Conservation (phyloP, 2,113 vertebrate genomes). For the Barnardius zonarius region DNA sequence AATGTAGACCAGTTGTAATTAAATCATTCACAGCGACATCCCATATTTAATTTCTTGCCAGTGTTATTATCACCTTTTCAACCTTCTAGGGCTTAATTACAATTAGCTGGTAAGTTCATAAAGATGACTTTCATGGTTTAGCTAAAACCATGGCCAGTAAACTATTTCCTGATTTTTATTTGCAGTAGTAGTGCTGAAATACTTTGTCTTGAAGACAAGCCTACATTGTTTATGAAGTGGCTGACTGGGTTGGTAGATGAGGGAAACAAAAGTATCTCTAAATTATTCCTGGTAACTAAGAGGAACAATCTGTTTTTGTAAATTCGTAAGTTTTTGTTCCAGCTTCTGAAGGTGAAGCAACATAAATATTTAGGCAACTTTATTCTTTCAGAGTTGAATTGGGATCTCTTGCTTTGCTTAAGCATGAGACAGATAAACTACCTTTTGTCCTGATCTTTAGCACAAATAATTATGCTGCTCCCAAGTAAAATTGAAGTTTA, state of each 20-base stretch:
- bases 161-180: not conserved
- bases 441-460: not conserved
- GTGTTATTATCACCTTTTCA: not conserved
- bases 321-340: not conserved
- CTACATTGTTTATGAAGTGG: not conserved
- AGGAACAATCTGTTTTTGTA: not conserved
- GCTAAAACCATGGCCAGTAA: not conserved
- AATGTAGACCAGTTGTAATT: not conserved
- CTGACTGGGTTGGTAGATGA: not conserved
- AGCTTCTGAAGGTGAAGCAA: not conserved
- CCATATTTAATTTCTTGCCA: not conserved
- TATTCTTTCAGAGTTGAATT: not conserved
- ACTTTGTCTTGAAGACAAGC: not conserved
- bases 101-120: not conserved
- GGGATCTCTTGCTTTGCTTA: not conserved
- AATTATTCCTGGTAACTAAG: not conserved
- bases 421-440: not conserved
- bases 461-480: not conserved
- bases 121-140: not conserved
- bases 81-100: not conserved
- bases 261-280: not conserved
- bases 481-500: not conserved
- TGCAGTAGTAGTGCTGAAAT: not conserved
- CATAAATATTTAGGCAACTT: not conserved
- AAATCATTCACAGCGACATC: not conserved